Evolutionary conservation across 1,140 invertebrate species (phyloP).

Genomic region (Lucilia sericata): DNA sequence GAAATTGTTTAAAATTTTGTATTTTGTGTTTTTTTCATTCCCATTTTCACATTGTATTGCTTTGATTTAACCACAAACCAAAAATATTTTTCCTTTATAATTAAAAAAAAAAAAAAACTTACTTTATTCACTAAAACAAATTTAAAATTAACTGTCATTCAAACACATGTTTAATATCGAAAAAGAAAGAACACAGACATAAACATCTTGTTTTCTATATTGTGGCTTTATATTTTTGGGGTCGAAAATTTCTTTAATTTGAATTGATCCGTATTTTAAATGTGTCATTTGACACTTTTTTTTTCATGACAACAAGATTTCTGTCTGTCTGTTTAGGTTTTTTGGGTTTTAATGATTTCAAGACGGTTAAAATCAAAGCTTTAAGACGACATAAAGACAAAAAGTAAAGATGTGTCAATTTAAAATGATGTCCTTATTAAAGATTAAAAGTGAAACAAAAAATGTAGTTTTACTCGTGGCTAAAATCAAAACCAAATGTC

Average conservation of each 20-base stretch:
- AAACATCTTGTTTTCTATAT: background rate
- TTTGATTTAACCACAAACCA: too few species aligned
- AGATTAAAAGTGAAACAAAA: background rate
- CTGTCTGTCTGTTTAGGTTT: background rate
- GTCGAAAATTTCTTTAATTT: background rate
- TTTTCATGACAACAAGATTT: background rate
- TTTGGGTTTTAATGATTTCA: background rate
- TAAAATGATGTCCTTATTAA: slow-evolving; percentile 37
- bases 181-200: background rate
- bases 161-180: too few species aligned
- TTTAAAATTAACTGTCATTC: too few species aligned
- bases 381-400: background rate
- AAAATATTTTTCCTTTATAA: too few species aligned
- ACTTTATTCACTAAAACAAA: too few species aligned
- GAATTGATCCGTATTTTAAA: slow-evolving; percentile 24
- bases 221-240: background rate
- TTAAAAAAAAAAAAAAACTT: too few species aligned
- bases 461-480: background rate
- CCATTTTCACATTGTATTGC: too few species aligned
- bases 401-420: slow-evolving; percentile 32
- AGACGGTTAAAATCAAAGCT: slow-evolving; percentile 30
- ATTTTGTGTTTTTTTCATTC: too few species aligned
- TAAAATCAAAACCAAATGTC: slow-evolving; percentile 24
- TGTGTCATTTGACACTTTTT: slow-evolving; percentile 43
- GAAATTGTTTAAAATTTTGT: too few species aligned